Base-by-base conservation (phyloP, 2,113 vertebrate species). In the Micronycteris hirsuta region DNA sequence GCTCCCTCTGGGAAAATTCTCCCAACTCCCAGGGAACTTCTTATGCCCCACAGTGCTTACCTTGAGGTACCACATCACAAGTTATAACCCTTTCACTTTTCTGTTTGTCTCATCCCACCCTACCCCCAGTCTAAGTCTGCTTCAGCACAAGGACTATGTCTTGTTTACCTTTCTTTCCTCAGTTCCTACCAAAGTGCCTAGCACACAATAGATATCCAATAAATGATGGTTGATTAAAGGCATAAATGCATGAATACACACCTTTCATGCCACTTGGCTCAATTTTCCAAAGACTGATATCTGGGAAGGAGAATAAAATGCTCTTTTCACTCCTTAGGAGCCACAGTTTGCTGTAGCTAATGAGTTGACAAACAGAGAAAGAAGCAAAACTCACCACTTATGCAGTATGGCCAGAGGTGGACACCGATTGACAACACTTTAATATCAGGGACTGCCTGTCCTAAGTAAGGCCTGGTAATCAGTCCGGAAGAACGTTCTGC, bases 391-490 rank as follows among this genome's bases (percentile, higher is more conserved):
- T 47, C 26, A 36, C 14, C 38, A 14, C 28, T 19, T 38, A 3
- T 19, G 14, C 33, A 41, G 94, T 54, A 87, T 15, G 7, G 49
- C 92, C 86, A 95, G 91, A 1, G 47, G 54, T 19, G 38, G 77
- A 58, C 7, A 3, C 14, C 0, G 20, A 81, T 45, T 74, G 92
- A 92, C 26, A 80, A 31, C 65, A 63, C 91, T 78, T 67, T 31
- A 80, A 86, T 92, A 86, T 28, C 61, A 36, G 95, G 80, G 82
- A 17, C 14, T 54, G 36, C 81, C 95, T 97, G 24, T 28, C 67
- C 93, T 86, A 82, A 73, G 10, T 15, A 90, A 97, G 80, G 86
- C 38, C 49, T 92, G 77, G 28, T 33, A 92, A 95, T 94, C 84
- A 70, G 84, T 97, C 54, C 68, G 91, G 73, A 67, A 94, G 92